Evolutionary conservation across 2,888 invertebrate species (phyloP), one percentile per base, ranked within the genome.

Genomic region (Agrochola litura): DNA sequence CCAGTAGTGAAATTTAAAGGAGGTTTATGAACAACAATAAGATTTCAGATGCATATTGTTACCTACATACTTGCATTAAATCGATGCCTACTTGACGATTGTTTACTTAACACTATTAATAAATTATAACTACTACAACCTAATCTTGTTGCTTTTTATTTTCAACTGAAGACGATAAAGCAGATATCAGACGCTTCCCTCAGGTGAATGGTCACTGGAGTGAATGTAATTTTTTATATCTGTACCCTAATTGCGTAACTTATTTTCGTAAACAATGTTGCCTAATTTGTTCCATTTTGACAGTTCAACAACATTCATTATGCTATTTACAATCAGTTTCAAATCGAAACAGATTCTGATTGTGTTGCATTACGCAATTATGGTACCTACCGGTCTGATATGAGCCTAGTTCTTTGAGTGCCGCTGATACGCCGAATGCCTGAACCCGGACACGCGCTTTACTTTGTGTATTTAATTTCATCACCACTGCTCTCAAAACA

Each of bases 111-210:
- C 0, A 30, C 10, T 16, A 56, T 25, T 49, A n/a, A 22, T 19
- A 14, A 77, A 81, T 43, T 56, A 56, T 30, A 77, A 3, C 2
- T 56, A 10, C 4, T 43, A 22, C 2, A 58, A 49, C 22, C 0
- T 37, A 16, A 41, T 19, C 14, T 43, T 22, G 41, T 73, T 58
- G 25, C 9, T 65, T 77, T 77, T 81, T 0, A 52, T 78, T 78
- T 52, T 16, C 12, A 70, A 12, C 6, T 49, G 16, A 30, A 16
- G 54, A 16, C 1, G 30, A 30, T 30, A 66, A 49, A 49, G 22
- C 46, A 10, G 43, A n/a, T 19, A 46, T 46, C 25, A 25, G 10
- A 46, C 25, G 12, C 19, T 66, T 49, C 25, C 6, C 10, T 25
- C 19, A 19, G 19, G 19, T 66, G 19, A 66, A 66, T 22, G 8